Evolutionary conservation across 2,113 vertebrate genomes (phyloP).

Genomic region (Campylomormyrus numenius): DNA sequence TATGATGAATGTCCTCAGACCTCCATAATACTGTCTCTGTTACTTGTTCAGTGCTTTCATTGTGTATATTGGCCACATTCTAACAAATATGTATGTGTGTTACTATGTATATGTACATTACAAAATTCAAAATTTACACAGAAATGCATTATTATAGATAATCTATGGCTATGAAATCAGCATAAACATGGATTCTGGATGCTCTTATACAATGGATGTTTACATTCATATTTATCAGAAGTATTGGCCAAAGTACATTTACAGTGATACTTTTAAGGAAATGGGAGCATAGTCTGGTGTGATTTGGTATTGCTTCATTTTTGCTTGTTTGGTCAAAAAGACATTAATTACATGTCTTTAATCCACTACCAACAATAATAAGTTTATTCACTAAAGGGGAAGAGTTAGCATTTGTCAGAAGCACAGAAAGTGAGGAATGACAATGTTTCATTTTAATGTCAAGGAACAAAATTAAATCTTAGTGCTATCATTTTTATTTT

Average conservation of each 20-base stretch:
- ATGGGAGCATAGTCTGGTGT: background rate
- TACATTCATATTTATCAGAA: background rate
- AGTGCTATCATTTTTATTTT: background rate
- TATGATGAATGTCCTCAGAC: background rate
- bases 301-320: background rate
- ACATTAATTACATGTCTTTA: background rate
- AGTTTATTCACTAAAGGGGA: background rate
- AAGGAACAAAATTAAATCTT: background rate
- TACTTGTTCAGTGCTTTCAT: background rate
- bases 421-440: background rate
- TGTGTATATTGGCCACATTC: background rate
- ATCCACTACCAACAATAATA: background rate
- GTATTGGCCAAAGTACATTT: background rate
- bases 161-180: background rate
- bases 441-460: conserved; percentile 1
- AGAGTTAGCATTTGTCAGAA: background rate
- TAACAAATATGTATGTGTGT: background rate
- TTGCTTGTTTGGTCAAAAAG: background rate
- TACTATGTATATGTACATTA: conserved; percentile 9
- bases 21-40: conserved; percentile 2
- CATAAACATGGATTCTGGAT: background rate
- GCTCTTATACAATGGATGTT: background rate
- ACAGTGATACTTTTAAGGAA: background rate
- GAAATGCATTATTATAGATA: background rate
- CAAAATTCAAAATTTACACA: background rate